Conservation (phyloP, 2,888 invertebrate genomes). For the Pammene fasciana region DNA sequence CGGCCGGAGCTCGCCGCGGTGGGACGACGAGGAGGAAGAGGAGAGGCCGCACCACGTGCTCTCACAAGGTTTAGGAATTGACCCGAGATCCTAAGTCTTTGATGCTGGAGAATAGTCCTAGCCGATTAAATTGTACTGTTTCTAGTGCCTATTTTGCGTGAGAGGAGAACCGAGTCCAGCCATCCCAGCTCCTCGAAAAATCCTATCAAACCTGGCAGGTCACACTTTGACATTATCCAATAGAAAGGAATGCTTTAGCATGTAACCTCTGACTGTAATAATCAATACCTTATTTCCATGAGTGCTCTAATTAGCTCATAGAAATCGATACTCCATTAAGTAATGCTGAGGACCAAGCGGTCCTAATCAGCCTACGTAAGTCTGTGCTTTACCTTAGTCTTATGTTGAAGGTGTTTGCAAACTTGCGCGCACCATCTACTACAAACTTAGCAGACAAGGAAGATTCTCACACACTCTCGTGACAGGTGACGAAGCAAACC, state of each 20-base stretch:
- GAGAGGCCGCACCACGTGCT: slow-evolving; percentile 71
- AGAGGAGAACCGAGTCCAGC: no score
- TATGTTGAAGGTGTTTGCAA: slow-evolving; percentile 30
- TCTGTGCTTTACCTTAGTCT: slow-evolving; percentile 12
- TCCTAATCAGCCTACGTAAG: not conserved
- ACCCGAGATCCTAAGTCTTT: slow-evolving; percentile 25
- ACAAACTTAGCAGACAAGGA: slow-evolving; percentile 20
- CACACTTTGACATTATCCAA: no score
- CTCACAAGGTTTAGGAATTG: slow-evolving; percentile 73
- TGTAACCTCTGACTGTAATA: not conserved
- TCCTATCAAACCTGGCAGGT: no score
- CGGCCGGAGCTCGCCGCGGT: slow-evolving; percentile 77
- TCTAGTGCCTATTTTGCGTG: no score
- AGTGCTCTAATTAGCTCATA: not conserved
- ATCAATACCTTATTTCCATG: not conserved
- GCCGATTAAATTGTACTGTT: not conserved
- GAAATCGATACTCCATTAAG: not conserved
- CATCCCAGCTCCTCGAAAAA: no score
- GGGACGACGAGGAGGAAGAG: slow-evolving; percentile 77
- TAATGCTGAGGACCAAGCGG: no score
- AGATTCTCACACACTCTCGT: slow-evolving; percentile 2
- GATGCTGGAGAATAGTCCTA: slow-evolving; percentile 30
- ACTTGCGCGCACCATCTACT: slow-evolving; percentile 31
- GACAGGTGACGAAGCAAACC: slow-evolving; percentile 25
- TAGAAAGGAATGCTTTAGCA: no score